Conservation (phyloP, 2,113 vertebrate genomes). For the Crotalus helleri region DNA sequence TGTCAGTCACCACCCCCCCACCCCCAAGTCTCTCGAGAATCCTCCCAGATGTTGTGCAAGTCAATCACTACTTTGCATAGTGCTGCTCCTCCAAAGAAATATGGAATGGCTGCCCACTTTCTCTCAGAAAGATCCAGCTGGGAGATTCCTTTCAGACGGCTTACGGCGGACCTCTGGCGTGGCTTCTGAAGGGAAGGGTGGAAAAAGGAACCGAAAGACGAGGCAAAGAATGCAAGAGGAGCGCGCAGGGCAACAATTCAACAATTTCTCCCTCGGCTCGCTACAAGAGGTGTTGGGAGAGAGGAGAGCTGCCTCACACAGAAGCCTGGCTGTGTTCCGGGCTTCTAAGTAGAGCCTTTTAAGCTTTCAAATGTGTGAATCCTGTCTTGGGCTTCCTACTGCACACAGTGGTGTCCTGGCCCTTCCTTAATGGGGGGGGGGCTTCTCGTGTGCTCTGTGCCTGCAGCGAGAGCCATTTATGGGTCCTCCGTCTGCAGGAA, state of each 20-base stretch:
- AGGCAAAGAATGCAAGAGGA: too few species aligned
- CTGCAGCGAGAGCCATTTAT: neutral
- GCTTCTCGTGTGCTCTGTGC: neutral
- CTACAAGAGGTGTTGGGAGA: neutral
- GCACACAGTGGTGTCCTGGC: neutral
- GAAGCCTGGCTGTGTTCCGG: neutral
- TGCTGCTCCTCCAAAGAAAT: neutral
- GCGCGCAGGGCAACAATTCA: accelerated
- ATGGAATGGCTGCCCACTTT: neutral
- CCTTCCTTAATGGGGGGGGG: neutral
- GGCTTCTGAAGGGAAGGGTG: neutral
- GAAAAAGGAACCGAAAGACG: neutral
- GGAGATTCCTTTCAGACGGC: neutral
- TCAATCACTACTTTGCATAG: neutral
- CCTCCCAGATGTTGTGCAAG: neutral
- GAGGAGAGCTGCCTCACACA: too few species aligned
- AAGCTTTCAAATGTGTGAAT: neutral
- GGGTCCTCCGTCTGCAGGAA: neutral
- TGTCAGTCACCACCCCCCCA: too few species aligned
- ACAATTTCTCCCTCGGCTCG: too few species aligned
- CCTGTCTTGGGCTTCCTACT: neutral
- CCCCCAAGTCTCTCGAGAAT: neutral
- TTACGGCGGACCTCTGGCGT: neutral
- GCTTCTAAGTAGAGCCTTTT: neutral
- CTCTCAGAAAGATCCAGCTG: neutral